Percentiles rank a stretch among this genome's conserved stretches.
Evolutionary conservation across 2,888 invertebrate species (phyloP).

Genomic region (Caenorhabditis sp.): DNA sequence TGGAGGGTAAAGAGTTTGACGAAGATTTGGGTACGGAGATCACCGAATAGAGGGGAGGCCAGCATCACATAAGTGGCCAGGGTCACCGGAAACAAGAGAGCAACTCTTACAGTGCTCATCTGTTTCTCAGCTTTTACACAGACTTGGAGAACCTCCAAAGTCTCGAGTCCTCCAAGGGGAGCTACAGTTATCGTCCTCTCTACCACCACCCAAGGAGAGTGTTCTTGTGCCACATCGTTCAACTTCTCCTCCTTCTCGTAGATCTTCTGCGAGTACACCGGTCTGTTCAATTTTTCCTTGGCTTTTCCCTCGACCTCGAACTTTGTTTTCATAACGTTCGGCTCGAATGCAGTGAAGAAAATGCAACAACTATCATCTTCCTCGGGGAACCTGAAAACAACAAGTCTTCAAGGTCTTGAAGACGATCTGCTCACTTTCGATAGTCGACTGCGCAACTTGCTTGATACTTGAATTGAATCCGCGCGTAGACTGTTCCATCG

Average conservation of each 20-base stretch:
- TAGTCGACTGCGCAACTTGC: constrained; percentile 79
- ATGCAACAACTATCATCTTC: constrained; percentile 78
- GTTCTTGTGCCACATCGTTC: constrained; percentile 64
- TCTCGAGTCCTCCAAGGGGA: constrained; percentile 58
- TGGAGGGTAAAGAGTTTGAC: constrained; percentile 78
- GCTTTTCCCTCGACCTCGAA: constrained; percentile 68
- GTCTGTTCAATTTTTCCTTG: constrained; percentile 57
- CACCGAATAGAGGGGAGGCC: constrained; percentile 81
- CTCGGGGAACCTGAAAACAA: constrained; percentile 77
- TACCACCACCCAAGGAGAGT: constrained; percentile 70
- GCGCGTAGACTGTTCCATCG: constrained; percentile 75
- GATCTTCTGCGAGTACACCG: constrained; percentile 61
- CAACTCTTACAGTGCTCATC: constrained; percentile 79
- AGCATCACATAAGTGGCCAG: constrained; percentile 78
- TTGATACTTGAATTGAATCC: constrained; percentile 77
- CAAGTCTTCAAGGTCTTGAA: background rate
- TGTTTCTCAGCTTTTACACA: constrained; percentile 78
- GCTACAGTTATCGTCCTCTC: constrained; percentile 60
- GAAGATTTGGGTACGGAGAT: constrained; percentile 78
- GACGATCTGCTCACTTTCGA: constrained; percentile 16
- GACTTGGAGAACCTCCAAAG: constrained; percentile 72
- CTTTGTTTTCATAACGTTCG: constrained; percentile 53
- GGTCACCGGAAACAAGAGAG: constrained; percentile 76
- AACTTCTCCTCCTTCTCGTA: constrained; percentile 63
- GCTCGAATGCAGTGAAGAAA: constrained; percentile 73